A percentile compares a stretch with the other conserved stretches of the same genome.
phyloP scores from a whole-genome alignment of 1,140 invertebrate genomes.

The Nautilus pompilius region DNA sequence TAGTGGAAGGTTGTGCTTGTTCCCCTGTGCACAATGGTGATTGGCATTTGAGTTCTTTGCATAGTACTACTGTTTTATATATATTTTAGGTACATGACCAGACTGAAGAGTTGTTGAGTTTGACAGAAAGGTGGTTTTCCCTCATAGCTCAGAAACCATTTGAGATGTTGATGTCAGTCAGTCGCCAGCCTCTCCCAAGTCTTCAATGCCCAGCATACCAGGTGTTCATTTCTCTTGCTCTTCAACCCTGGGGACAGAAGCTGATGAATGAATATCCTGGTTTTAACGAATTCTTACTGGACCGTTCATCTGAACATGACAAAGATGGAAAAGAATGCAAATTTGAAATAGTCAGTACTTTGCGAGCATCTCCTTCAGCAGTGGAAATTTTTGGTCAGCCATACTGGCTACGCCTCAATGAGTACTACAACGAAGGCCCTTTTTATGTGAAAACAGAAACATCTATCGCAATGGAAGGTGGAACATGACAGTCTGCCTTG shows the following conservation, averaged over 20 bases:
- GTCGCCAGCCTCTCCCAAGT: conserved; percentile 66
- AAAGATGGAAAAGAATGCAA: conserved; percentile 71
- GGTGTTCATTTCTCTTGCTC: conserved; percentile 58
- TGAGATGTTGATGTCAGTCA: conserved; percentile 59
- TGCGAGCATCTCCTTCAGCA: conserved; percentile 62
- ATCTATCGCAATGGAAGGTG: conserved; percentile 62
- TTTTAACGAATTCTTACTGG: conserved; percentile 72
- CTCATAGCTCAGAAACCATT: conserved; percentile 59
- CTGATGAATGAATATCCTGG: conserved; percentile 63
- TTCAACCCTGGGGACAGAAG: conserved; percentile 66
- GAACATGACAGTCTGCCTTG: neutral
- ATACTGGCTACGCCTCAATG: conserved; percentile 62
- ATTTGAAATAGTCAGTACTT: conserved; percentile 67
- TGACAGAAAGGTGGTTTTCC: conserved; percentile 65
- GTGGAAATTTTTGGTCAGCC: conserved; percentile 64
- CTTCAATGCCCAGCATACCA: conserved; percentile 60
- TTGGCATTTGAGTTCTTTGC: neutral
- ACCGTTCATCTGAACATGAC: conserved; percentile 66
- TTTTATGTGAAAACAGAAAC: conserved; percentile 66
- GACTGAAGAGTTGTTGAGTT: conserved; percentile 53
- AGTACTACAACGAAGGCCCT: conserved; percentile 71
- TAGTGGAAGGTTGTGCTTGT: neutral
- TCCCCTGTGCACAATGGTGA: too few species aligned
- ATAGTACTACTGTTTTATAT: too few species aligned
- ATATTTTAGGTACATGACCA: conserved; percentile 41